Percentiles rank a stretch among this genome's conserved stretches.
These are phyloP conservation scores for Bursaphelenchus okinawaensis DNA, from an alignment of 2,888 invertebrate species.

Conservation along the genomic window DNA sequence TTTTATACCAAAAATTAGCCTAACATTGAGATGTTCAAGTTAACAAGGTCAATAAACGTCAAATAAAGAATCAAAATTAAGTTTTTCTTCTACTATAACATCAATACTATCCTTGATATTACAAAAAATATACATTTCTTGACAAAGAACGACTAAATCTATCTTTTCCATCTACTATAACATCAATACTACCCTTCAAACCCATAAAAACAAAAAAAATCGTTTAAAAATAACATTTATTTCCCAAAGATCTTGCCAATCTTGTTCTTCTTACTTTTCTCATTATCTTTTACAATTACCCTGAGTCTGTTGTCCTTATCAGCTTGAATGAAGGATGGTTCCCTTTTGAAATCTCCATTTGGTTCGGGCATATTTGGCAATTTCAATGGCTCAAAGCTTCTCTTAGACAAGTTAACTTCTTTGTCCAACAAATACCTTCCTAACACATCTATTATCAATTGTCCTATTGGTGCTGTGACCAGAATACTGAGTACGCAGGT, in stretches of 20 bases:
- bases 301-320: slow-evolving; percentile 18
- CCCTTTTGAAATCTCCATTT: background rate
- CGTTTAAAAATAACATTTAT: background rate
- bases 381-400: slow-evolving; percentile 14
- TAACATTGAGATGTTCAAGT: too few relatives aligned
- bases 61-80: too few relatives aligned
- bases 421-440: slow-evolving; percentile 24
- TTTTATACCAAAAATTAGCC: too few relatives aligned
- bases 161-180: too few relatives aligned
- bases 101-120: too few relatives aligned
- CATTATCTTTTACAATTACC: too few relatives aligned
- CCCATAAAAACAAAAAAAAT: background rate
- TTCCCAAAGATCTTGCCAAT: background rate
- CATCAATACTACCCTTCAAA: too few relatives aligned
- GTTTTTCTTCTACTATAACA: too few relatives aligned
- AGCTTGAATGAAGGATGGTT: slow-evolving; percentile 11
- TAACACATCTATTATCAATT: slow-evolving; percentile 32
- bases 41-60: too few relatives aligned
- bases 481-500: slow-evolving; percentile 34
- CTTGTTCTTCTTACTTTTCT: too few relatives aligned
- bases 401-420: slow-evolving; percentile 3
- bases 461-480: slow-evolving; percentile 40
- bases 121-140: too few relatives aligned
- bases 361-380: slow-evolving; percentile 13
- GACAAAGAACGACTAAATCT: too few relatives aligned